Percentiles rank a stretch among this genome's conserved stretches.
These are phyloP conservation scores for Trachymyrmex septentrionalis DNA, from an alignment of 1,140 invertebrate species.

Conservation along the genomic window DNA sequence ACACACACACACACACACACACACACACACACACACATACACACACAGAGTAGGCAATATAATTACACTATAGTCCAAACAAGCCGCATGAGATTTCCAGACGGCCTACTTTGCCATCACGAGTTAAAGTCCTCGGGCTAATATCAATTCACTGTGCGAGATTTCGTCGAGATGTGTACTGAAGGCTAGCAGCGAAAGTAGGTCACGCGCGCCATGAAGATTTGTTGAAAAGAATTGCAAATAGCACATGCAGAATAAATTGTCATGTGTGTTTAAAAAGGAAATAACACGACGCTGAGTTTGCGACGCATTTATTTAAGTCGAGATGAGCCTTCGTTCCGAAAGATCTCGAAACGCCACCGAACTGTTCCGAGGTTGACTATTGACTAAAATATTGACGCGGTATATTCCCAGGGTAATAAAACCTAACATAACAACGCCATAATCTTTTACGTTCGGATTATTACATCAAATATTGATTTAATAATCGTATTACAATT, in stretches of 20 bases:
- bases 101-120: constrained; percentile 39
- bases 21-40: not conserved
- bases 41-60: not conserved
- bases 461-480: not conserved
- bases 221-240: constrained; percentile 63
- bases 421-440: not conserved
- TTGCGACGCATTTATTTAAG: constrained; percentile 52
- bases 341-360: constrained; percentile 15
- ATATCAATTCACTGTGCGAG: constrained; percentile 29
- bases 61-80: constrained; percentile 30
- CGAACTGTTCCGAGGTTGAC: constrained; percentile 1
- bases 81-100: constrained; percentile 14
- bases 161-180: constrained; percentile 46
- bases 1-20: not conserved
- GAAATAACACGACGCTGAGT: not conserved
- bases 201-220: constrained; percentile 43
- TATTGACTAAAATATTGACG: constrained; percentile 19
- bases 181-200: constrained; percentile 22
- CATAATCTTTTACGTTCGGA: not conserved
- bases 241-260: constrained; percentile 27
- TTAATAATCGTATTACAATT: constrained; percentile 10
- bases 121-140: constrained; percentile 39
- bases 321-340: constrained; percentile 14
- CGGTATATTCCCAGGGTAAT: not conserved
- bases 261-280: constrained; percentile 33